Base-by-base conservation (phyloP, 2,888 invertebrate genomes). In the Diaperis boleti region DNA sequence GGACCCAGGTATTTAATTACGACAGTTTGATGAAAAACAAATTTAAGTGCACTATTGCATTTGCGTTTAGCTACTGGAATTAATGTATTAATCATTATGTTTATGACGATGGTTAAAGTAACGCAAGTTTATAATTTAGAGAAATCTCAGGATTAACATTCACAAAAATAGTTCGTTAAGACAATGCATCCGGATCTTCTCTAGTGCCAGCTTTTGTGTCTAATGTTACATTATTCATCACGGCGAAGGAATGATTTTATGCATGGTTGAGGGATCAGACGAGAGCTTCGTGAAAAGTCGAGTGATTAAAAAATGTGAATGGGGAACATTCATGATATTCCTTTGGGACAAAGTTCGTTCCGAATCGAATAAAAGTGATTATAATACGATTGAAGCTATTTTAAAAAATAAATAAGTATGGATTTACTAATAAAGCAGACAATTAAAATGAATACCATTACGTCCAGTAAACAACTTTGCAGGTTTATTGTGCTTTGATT, bases 1-100 rank as follows among this genome's bases (percentile, higher is more conserved):
- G 77, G 76, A 10, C 75, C 79, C 31, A 74, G 79, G 79, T 78
- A 72, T 42, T 26, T 54, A 54, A 54, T 54, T 42, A 52, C 8
- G 52, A 52, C 35, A 52, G 37, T 52, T 52, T 52, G 39, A 52
- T 52, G 52, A 50, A 11, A 33, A 8, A 20, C 35, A 18, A 50
- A 13, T 50, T 49, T 50, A 20, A 11, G 33, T 50, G 15, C 7
- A 50, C n/a, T 52, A 52, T 52, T 52, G 15, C 22, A 50, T 35
- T 50, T 35, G 5, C 18, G 52, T 35, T 37, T 22, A 37, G 22
- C 11, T 13, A 7, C 14, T 17, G 55, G 41, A 22, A 29, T 1
- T 45, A 33, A 45, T 56, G 26, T 54, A 15, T 42, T 17, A 33
- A 14, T 56, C 11, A 31, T 33, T 31, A 8, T 31, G 22, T 8